Conservation (phyloP, 2,113 vertebrate species). For the Galemys pyrenaicus region DNA sequence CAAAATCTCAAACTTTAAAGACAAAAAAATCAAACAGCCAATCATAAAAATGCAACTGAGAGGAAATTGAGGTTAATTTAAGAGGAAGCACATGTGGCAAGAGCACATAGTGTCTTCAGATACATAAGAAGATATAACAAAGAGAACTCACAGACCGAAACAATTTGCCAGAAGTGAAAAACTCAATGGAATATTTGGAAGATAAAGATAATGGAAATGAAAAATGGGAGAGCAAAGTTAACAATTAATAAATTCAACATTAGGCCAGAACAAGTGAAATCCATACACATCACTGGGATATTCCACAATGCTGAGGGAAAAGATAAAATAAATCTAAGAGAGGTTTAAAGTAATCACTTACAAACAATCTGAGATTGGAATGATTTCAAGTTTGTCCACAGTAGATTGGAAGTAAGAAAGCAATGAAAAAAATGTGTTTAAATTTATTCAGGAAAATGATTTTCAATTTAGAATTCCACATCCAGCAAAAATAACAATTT, state of each 20-base stretch:
- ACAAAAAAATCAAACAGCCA: background rate
- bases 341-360: background rate
- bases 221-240: background rate
- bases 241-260: background rate
- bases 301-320: background rate
- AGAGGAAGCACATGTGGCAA: background rate
- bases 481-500: background rate
- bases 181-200: background rate
- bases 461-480: background rate
- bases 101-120: background rate
- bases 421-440: background rate
- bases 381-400: background rate
- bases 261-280: background rate
- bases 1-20: background rate
- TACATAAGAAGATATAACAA: background rate
- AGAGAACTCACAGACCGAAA: background rate
- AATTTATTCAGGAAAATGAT: background rate
- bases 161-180: background rate
- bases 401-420: background rate
- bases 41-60: background rate
- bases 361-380: background rate
- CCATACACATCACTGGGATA: background rate
- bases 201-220: background rate
- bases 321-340: background rate
- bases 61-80: background rate